Conservation (phyloP, 2,888 invertebrate genomes). For the Tromatobia lineatoria region DNA sequence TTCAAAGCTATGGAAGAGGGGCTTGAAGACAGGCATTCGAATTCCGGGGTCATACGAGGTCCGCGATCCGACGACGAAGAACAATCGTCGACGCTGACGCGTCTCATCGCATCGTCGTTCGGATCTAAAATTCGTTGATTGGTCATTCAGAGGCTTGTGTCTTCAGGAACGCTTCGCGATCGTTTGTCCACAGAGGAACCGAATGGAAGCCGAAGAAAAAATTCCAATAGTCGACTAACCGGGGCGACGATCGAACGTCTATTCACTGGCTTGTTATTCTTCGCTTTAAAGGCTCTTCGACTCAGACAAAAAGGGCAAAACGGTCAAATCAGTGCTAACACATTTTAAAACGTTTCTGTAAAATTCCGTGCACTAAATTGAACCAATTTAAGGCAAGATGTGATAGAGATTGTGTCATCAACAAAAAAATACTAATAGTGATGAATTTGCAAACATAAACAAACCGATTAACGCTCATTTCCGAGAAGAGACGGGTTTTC, state of each 20-base stretch:
- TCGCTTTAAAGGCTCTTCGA: not conserved
- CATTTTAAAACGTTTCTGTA: no score
- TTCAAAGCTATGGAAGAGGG: constrained; percentile 2
- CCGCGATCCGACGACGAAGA: constrained; percentile 27
- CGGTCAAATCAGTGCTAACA: no score
- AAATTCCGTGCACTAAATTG: no score
- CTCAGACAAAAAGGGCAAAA: not conserved
- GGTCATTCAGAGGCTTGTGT: constrained; percentile 16
- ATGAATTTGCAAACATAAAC: no score
- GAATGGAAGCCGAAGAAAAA: no score
- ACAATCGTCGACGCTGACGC: constrained; percentile 39
- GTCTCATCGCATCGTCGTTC: constrained; percentile 1
- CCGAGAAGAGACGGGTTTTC: no score
- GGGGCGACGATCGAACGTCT: not conserved
- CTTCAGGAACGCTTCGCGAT: not conserved
- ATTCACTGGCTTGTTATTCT: not conserved
- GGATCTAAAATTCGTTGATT: constrained; percentile 41
- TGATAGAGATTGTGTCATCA: no score
- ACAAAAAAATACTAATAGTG: no score
- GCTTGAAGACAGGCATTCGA: constrained; percentile 49
- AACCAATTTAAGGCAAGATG: no score
- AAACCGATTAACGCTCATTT: no score
- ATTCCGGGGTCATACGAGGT: constrained; percentile 64
- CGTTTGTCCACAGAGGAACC: not conserved
- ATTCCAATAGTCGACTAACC: constrained; percentile 14